Evolutionary conservation across 2,888 invertebrate species (phyloP), one percentile per base, ranked within the genome.

Genomic region (Parnassius apollo): DNA sequence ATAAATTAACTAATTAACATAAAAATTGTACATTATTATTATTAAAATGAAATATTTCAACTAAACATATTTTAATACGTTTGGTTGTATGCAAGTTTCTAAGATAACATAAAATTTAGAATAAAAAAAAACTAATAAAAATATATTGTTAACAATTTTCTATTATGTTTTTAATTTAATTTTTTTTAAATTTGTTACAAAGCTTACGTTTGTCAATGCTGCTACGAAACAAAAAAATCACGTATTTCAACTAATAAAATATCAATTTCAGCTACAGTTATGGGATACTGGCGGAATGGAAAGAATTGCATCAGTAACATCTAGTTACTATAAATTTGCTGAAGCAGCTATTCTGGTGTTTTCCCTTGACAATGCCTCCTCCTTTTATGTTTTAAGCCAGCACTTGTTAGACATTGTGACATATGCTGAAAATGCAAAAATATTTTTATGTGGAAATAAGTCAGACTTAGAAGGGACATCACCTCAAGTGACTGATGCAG

Each of bases 271-370:
- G 98, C 90, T 98, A 67, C 98, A 98, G 88, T 88, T 98, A 71
- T 98, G 98, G 98, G 98, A 98, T 81, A 98, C 98, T 48, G 98
- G 98, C 70, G 98, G 98, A 57, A 98, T 98, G 97, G 98, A 98
- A 86, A 93, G 98, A 74, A 98, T 98, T 68, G 98, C 98, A 54
- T 98, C 98, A 2, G 96, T 98, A 22, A 98, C 98, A 11, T 97
- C 97, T 42, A 97, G 97, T 79, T 98, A 98, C 82, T 98, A 98
- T 83, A 98, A 98, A 88, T 98, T 98, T 89, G 97, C 98, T 2
- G 98, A 98, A 82, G 98, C 98, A 66, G 98, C 98, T 64, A 95
- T 98, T 73, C 91, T 98, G 67, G 98, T 98, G 8, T 98, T 98
- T 89, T 95, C 97, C 48, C 89, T 97, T 69, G 97, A 98, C 79